phyloP scores from a whole-genome alignment of 2,888 invertebrate genomes.

The Aporophyla nigra region DNA sequence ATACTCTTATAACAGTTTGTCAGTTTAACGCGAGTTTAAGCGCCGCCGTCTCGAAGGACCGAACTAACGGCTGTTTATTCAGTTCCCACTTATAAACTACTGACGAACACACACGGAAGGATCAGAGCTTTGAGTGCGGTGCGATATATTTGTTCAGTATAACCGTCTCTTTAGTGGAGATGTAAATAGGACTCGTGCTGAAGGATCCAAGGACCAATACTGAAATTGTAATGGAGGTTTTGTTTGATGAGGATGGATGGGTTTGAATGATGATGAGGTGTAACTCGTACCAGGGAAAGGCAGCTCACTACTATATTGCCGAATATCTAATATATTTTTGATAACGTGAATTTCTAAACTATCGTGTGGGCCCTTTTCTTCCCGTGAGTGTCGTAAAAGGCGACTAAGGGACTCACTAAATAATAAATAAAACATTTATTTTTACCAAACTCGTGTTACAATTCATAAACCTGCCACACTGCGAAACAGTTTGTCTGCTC shows the following conservation, averaged over 20 bases:
- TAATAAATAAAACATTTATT: no score
- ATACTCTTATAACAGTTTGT: constrained; percentile 32
- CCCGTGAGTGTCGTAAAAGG: no score
- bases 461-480: no score
- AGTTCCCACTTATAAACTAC: constrained; percentile 55
- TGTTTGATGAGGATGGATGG: constrained; percentile 32
- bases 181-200: constrained; percentile 13
- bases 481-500: no score
- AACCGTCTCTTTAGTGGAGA: neutral
- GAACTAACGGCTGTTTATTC: constrained; percentile 48
- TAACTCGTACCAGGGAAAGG: neutral
- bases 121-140: constrained; percentile 12
- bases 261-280: constrained; percentile 19
- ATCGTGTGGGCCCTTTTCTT: no score
- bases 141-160: constrained; percentile 49
- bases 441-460: no score
- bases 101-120: constrained; percentile 25
- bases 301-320: neutral
- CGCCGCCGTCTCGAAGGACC: constrained; percentile 42
- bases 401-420: no score
- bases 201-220: constrained; percentile 15
- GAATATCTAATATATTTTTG: no score
- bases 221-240: constrained; percentile 18
- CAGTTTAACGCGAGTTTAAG: constrained; percentile 56
- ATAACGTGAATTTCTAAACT: no score